Base-by-base conservation (phyloP, 2,797 vertebrate genomes). In the Hozukius guyotensis region DNA sequence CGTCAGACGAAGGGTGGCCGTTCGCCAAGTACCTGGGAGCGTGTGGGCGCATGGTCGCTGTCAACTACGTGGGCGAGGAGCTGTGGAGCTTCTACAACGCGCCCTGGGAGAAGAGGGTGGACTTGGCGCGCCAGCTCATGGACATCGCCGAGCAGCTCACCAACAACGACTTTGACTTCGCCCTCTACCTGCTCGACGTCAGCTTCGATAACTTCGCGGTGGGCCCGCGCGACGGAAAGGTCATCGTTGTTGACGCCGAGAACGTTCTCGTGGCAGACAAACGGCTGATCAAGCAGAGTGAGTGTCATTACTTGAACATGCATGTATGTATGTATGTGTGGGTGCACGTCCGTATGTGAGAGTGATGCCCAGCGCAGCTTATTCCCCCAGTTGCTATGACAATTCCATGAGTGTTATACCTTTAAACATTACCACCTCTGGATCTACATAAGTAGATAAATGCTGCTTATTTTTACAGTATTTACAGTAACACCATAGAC, bases 141-240 rank as follows among this genome's bases (percentile, higher is more conserved):
- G 99, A 99, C 96, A 99, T 99, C 75, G 99, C 99, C 14, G 99
- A 99, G 93, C 99, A 99, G 92, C 97, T 99, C 89, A 99, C 98
- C 82, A 99, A 99, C 94, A 99, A 99, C 88, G 98, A 99, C 96
- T 99, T 99, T 91, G 98, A 99, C 89, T 99, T 99, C 80, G 98
- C 98, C 77, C 98, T 99, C 94, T 99, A 99, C 96, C 97, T 99
- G 94, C 96, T 99, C 34, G 99, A 99, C 3, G 99, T 99, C 95
- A 99, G 98, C 95, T 99, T 99, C 16, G 99, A 99, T 92, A 99
- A 99, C 94, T 99, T 99, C 49, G 98, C 98, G 3, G 99, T 99
- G 61, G 99, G 99, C 80, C 97, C 98, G 0, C 96, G 98, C 70
- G 99, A 99, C 32, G 99, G 99, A 34, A 99, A 99, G 85, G 98